These are phyloP conservation scores for Morbakka virulenta DNA, from an alignment of 30 jellyfish, hydroid and myxozoan genomes.

Conservation along the genomic window DNA sequence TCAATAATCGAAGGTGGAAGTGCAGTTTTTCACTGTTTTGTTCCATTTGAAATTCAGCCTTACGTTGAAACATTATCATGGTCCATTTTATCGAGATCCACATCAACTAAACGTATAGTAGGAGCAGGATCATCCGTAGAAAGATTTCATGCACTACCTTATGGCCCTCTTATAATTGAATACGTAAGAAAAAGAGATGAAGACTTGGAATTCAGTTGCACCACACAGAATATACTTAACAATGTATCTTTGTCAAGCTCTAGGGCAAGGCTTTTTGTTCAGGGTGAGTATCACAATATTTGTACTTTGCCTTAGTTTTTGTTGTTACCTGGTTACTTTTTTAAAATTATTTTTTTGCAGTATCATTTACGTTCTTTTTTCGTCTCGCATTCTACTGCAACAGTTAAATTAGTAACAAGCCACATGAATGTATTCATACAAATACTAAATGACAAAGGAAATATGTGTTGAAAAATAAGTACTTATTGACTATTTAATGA, in stretches of 20 bases:
- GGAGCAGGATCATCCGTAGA: conserved; percentile 39
- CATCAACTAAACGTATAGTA: conserved; percentile 23
- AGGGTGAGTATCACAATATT: too few relatives aligned
- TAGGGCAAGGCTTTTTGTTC: conserved; percentile 55
- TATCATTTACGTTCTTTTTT: too few relatives aligned
- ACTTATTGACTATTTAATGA: too few relatives aligned
- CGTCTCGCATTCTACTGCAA: too few relatives aligned
- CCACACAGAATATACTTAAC: conserved; percentile 35
- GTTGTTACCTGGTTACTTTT: too few relatives aligned
- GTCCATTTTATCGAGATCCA: conserved; percentile 50
- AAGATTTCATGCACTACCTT: conserved; percentile 53
- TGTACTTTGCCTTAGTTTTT: too few relatives aligned
- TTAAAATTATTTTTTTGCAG: too few relatives aligned
- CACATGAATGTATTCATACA: too few relatives aligned
- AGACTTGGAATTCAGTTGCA: conserved; percentile 58
- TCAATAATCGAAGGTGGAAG: conserved; percentile 52
- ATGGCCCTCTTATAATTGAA: conserved; percentile 53
- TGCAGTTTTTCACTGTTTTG: conserved; percentile 73
- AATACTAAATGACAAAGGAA: too few relatives aligned
- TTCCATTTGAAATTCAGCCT: conserved; percentile 27
- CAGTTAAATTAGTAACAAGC: too few relatives aligned
- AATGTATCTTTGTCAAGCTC: conserved; percentile 55
- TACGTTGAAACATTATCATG: conserved; percentile 66
- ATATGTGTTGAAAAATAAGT: too few relatives aligned
- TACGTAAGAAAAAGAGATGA: conserved; percentile 47